Evolutionary conservation across 2,113 vertebrate genomes (phyloP).

Genomic region (Dolichotis patagonum): DNA sequence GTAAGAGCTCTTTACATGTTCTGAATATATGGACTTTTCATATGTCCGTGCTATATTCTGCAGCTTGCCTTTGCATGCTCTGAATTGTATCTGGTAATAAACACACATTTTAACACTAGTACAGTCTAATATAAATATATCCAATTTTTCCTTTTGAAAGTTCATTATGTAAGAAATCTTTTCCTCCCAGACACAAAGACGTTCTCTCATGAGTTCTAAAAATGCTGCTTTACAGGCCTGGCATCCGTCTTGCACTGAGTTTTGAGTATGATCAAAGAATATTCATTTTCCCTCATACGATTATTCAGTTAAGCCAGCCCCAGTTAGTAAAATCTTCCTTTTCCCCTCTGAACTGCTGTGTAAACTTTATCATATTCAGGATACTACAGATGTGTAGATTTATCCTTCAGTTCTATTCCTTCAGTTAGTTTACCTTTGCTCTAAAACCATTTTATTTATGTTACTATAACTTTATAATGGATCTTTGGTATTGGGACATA

Average conservation of each 20-base stretch:
- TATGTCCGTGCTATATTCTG: not conserved
- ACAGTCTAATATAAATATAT: not conserved
- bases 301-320: not conserved
- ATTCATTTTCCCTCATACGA: not conserved
- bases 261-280: not conserved
- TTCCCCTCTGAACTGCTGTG: not conserved
- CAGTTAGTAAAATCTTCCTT: not conserved
- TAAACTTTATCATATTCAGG: not conserved
- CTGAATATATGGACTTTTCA: not conserved
- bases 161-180: not conserved
- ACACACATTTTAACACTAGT: not conserved
- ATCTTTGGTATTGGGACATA: not conserved
- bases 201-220: not conserved
- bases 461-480: not conserved
- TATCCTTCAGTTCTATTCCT: not conserved
- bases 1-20: not conserved
- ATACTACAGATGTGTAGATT: not conserved
- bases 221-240: not conserved
- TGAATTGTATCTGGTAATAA: conserved; percentile 16
- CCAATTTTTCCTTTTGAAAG: not conserved
- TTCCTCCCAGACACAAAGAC: not conserved
- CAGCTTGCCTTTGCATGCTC: not conserved
- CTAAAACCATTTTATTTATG: not conserved
- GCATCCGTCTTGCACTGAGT: not conserved
- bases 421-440: not conserved